Base-by-base conservation (phyloP, 2,888 invertebrate species). In the Rutpela maculata region DNA sequence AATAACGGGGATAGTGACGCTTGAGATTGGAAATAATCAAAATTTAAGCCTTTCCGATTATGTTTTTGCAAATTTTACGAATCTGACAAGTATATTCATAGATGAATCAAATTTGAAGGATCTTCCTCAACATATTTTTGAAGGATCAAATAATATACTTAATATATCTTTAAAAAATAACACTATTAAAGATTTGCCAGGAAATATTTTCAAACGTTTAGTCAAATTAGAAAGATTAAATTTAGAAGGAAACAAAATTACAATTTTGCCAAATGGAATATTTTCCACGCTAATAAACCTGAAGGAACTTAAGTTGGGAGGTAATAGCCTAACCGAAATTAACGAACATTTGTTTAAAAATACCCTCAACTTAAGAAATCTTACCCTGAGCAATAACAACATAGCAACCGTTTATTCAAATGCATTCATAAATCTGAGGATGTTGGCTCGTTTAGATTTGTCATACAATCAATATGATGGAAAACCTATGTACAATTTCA, bases 181-280 rank as follows among this genome's bases (percentile, higher is more conserved):
- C 86, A 88, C 89, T 69, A 88, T 94, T 5, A 86, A 84, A 38
- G 86, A 85, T 0, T n/a, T 87, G n/a, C 83, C 87, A 9, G 90
- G 91, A 26, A 92, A 94, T 84, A 86, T 94, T 18, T 93, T 96
- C 83, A 91, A 91, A 35, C 93, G 93, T 65, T 91, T 95, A 12
- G 89, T 90, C 31, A 92, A 92, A 0, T 90, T 97, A 9, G 90
- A 91, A 82, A 92, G 92, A 81, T 90, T 97, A 76, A 95, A 95
- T 89, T 88, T 97, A 74, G 93, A 93, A 84, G 90, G 91, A 15
- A 96, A 95, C 87, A 91, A 91, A 72, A 91, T 96, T 80, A 91
- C 91, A 77, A 90, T 90, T 73, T 89, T 96, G 66, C 92, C 93
- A 0, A 87, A 91, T 9, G 91, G 92, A 81, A 91, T 94, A 75